Conservation (phyloP, 2,113 vertebrate genomes). For the Phylloscopus whistleri region DNA sequence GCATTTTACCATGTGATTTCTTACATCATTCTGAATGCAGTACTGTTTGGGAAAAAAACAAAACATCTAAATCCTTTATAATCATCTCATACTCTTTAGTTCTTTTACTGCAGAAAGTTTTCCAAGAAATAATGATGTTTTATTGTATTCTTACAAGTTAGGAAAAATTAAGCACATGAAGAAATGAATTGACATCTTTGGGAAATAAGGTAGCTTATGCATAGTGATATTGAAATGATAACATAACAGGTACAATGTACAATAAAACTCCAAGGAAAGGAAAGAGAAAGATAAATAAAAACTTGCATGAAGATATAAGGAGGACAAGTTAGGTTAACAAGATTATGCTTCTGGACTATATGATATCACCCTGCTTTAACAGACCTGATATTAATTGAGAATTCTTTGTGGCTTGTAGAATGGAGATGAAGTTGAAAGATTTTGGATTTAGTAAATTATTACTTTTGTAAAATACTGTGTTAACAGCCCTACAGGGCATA, state of each 20-base stretch:
- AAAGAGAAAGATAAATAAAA: background rate
- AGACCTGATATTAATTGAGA: background rate
- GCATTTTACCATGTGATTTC: background rate
- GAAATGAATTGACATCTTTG: background rate
- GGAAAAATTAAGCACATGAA: background rate
- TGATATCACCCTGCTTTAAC: background rate
- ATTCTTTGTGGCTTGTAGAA: background rate
- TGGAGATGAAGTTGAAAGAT: background rate
- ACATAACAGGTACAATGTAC: background rate
- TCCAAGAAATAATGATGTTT: background rate
- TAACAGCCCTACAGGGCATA: background rate
- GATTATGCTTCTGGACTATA: constrained; percentile 5
- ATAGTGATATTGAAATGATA: background rate
- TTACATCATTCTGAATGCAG: background rate
- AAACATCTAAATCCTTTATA: background rate
- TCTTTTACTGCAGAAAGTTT: background rate
- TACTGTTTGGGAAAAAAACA: background rate
- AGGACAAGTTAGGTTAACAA: background rate
- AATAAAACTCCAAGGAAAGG: background rate
- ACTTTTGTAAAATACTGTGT: background rate
- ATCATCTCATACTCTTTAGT: background rate
- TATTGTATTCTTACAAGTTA: background rate
- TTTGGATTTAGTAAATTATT: background rate
- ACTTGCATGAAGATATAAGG: background rate
- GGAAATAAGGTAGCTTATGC: background rate